Conservation (phyloP, 2,113 vertebrate genomes). For the Loxodonta africana region DNA sequence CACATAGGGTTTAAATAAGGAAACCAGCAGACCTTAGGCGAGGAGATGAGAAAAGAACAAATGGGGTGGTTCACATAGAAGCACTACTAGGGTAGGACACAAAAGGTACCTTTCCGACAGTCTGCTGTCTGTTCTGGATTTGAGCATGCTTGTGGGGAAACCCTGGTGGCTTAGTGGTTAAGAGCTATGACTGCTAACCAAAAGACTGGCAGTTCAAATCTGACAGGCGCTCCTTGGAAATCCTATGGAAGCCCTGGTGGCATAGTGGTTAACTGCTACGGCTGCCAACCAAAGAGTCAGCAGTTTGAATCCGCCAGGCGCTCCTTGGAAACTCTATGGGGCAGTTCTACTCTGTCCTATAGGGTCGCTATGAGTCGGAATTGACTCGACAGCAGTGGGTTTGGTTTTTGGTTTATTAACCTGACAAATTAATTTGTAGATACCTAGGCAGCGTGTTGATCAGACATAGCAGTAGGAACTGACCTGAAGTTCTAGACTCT, state of each 20-base stretch:
- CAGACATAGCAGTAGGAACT: neutral
- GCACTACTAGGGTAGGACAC: neutral
- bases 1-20: slow-evolving; percentile 34
- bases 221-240: too few species aligned
- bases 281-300: too few species aligned
- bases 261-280: too few species aligned
- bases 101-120: neutral
- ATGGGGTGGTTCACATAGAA: neutral
- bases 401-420: neutral
- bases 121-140: neutral
- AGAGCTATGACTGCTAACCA: too few species aligned
- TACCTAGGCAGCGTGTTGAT: neutral
- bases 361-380: too few species aligned
- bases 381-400: too few species aligned
- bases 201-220: too few species aligned
- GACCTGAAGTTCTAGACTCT: neutral
- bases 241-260: too few species aligned
- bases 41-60: slow-evolving; percentile 25
- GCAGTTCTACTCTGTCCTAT: too few species aligned
- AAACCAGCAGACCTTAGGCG: slow-evolving; percentile 23
- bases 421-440: neutral
- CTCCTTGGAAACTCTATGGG: too few species aligned
- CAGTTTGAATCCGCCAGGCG: too few species aligned
- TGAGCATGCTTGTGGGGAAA: neutral
- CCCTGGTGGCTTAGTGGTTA: too few species aligned